Conservation (phyloP, 2,113 vertebrate genomes). For the Empidonax traillii region DNA sequence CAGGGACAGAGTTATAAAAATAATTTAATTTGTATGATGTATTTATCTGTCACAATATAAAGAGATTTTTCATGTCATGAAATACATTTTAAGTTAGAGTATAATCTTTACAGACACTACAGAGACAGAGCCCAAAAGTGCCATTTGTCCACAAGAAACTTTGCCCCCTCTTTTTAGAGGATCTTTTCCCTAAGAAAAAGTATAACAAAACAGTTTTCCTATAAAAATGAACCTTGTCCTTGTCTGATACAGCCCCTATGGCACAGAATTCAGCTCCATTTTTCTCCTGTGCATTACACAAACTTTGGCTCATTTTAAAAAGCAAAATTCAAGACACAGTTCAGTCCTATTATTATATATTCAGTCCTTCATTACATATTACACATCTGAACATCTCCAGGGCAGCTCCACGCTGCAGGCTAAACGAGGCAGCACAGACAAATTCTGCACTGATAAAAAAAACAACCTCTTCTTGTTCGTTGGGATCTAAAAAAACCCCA, state of each 20-base stretch:
- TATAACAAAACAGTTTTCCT: background rate
- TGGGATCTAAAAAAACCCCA: background rate
- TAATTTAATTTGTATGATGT: background rate
- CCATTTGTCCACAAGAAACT: background rate
- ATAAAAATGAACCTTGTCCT: background rate
- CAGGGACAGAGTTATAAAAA: background rate
- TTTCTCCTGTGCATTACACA: background rate
- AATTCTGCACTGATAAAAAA: background rate
- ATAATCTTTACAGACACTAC: background rate
- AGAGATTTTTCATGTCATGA: background rate
- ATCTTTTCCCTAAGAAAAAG: background rate
- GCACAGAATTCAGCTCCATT: background rate
- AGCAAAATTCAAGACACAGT: background rate
- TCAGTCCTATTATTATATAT: background rate
- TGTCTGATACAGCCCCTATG: fast-evolving
- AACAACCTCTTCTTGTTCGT: background rate
- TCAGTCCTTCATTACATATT: background rate
- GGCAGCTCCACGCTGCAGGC: background rate
- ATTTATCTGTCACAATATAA: background rate
- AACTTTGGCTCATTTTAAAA: background rate
- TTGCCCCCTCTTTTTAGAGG: background rate
- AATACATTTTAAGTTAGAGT: background rate
- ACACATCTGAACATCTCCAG: background rate
- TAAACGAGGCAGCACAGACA: background rate
- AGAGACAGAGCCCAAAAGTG: background rate